Percentiles rank a stretch among this genome's conserved stretches.
Evolutionary conservation across 1,140 invertebrate species (phyloP).

Genomic region (Triops cancriformis): DNA sequence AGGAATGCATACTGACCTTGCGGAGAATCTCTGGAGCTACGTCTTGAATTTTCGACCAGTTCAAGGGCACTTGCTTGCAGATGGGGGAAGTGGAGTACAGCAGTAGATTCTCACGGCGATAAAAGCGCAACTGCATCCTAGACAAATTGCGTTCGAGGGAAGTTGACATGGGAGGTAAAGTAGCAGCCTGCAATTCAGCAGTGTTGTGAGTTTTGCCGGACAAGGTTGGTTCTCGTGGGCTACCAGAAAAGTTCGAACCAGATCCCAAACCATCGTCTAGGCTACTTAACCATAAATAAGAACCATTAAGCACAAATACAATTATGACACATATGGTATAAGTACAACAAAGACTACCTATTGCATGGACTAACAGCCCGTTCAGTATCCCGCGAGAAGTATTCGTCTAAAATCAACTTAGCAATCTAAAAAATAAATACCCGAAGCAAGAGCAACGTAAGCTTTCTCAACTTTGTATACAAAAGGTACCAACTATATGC

Average conservation of each 20-base stretch:
- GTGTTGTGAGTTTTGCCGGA: not conserved
- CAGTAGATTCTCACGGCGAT: constrained; percentile 17
- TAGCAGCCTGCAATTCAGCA: not conserved
- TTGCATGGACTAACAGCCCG: constrained; percentile 40
- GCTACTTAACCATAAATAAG: not conserved
- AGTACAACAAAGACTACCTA: not conserved
- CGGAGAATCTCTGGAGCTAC: constrained; percentile 15
- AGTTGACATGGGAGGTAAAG: not conserved
- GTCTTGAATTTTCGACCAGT: not conserved
- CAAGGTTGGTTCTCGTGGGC: not conserved
- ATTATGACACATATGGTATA: not conserved
- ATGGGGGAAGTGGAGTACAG: constrained; percentile 17
- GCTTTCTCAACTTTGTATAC: constrained; percentile 21
- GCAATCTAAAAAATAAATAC: constrained; percentile 55
- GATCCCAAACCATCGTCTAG: not conserved
- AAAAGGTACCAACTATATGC: no score
- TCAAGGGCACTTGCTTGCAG: constrained; percentile 14
- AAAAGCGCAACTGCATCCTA: not conserved
- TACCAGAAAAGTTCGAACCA: not conserved
- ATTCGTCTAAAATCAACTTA: constrained; percentile 74
- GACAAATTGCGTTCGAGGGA: not conserved
- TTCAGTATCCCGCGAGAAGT: constrained; percentile 56
- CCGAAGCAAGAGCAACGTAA: constrained; percentile 27
- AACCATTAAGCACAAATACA: not conserved
- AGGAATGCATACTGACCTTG: not conserved